Percentiles rank a stretch among this genome's conserved stretches.
phyloP scores from a whole-genome alignment of 2,888 invertebrate genomes.

The Cremastinae sp. region DNA sequence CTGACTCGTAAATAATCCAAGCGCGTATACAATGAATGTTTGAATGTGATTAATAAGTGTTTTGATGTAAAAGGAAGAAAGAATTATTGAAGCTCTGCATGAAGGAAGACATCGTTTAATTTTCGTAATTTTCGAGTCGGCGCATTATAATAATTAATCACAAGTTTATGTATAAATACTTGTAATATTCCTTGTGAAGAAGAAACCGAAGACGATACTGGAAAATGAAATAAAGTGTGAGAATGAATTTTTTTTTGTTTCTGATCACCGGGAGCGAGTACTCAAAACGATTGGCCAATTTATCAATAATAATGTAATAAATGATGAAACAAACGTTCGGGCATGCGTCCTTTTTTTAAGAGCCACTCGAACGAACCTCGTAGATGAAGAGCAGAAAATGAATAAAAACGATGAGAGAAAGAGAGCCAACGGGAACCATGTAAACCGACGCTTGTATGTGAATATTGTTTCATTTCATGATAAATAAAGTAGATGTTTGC shows the following conservation, averaged over 20 bases:
- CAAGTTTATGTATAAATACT: slow-evolving; percentile 65
- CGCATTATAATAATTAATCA: slow-evolving; percentile 52
- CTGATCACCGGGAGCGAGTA: slow-evolving; percentile 59
- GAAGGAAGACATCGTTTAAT: slow-evolving; percentile 48
- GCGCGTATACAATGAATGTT: slow-evolving; percentile 65
- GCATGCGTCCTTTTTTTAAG: slow-evolving; percentile 57
- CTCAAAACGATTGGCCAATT: slow-evolving; percentile 62
- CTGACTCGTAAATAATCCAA: slow-evolving; percentile 59
- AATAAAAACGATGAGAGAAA: slow-evolving; percentile 37
- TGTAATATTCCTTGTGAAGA: slow-evolving; percentile 51
- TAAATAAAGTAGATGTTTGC: slow-evolving; percentile 77
- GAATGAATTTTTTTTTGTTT: slow-evolving; percentile 67
- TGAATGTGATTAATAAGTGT: slow-evolving; percentile 62
- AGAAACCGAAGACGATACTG: slow-evolving; percentile 40
- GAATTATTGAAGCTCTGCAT: slow-evolving; percentile 43
- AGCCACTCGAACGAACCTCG: slow-evolving; percentile 45
- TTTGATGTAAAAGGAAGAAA: slow-evolving; percentile 55
- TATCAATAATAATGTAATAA: slow-evolving; percentile 57
- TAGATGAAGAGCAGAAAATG: slow-evolving; percentile 64
- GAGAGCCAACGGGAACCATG: slow-evolving; percentile 64
- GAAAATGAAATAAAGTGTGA: slow-evolving; percentile 60
- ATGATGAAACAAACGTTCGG: slow-evolving; percentile 61
- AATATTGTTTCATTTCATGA: slow-evolving; percentile 75
- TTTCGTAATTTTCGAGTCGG: slow-evolving; percentile 36
- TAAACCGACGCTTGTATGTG: slow-evolving; percentile 77